phyloP scores from a whole-genome alignment of 2,113 vertebrate genomes.

The Ptyas mucosa region DNA sequence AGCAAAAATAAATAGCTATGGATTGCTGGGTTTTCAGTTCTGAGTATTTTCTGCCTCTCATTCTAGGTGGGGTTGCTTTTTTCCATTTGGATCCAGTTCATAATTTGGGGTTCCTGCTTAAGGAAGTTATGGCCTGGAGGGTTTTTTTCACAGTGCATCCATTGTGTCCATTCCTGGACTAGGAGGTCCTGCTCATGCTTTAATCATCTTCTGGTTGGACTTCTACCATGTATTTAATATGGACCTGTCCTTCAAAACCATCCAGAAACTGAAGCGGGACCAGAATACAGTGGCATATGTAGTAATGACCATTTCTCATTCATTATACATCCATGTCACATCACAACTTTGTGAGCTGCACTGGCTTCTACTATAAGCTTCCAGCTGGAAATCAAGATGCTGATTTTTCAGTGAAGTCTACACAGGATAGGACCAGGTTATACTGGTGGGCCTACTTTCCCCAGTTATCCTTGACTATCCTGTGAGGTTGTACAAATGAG shows the following conservation, averaged over 20 bases:
- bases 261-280: neutral
- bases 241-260: neutral
- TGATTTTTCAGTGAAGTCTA: neutral
- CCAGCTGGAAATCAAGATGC: neutral
- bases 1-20: neutral
- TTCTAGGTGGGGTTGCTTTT: neutral
- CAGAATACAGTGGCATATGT: neutral
- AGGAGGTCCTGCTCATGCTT: neutral
- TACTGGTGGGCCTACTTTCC: neutral
- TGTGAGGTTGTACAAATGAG: neutral
- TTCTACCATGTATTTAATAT: neutral
- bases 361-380: neutral
- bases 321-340: neutral
- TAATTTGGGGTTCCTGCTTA: neutral
- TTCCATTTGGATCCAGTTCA: neutral
- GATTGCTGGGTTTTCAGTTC: neutral
- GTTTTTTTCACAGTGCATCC: neutral
- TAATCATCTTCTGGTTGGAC: neutral
- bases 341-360: neutral
- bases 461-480: neutral
- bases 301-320: neutral
- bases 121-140: too few relatives aligned
- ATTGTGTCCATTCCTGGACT: neutral
- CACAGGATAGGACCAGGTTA: neutral
- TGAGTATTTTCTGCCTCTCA: neutral